Evolutionary conservation across 2,797 vertebrate species (phyloP).

Genomic region (Ciconia nigra): DNA sequence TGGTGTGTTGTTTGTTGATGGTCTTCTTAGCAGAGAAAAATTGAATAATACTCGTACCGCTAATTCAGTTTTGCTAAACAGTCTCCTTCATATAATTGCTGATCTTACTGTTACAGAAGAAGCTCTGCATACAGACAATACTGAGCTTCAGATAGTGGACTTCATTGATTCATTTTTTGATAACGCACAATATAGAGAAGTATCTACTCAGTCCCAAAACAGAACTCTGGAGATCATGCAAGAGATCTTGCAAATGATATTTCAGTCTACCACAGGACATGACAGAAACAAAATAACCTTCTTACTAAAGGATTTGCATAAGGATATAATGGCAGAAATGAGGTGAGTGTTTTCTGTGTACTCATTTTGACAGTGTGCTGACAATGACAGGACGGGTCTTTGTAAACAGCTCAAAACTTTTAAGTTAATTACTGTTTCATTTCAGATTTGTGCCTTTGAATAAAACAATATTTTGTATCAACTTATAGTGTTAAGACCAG

Average conservation of each 20-base stretch:
- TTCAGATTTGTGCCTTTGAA: not conserved
- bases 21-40: not conserved
- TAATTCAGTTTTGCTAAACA: slow-evolving; percentile 20
- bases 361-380: not conserved
- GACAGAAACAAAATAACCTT: not conserved
- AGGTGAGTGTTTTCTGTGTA: slow-evolving; percentile 46
- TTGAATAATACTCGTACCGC: not conserved
- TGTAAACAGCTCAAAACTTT: not conserved
- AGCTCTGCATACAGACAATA: not conserved
- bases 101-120: not conserved
- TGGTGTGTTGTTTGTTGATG: not conserved
- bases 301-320: not conserved
- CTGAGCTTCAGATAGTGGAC: not conserved
- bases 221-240: not conserved
- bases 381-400: not conserved
- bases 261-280: not conserved
- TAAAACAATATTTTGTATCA: not conserved
- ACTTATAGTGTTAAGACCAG: not conserved
- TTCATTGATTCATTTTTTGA: slow-evolving; percentile 35
- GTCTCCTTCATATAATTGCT: not conserved
- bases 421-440: not conserved
- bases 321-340: not conserved
- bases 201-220: not conserved
- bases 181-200: not conserved
- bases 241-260: slow-evolving; percentile 4